Conservation (phyloP, 53 echinoderm and acorn worm species). For the Arbacia lixula region DNA sequence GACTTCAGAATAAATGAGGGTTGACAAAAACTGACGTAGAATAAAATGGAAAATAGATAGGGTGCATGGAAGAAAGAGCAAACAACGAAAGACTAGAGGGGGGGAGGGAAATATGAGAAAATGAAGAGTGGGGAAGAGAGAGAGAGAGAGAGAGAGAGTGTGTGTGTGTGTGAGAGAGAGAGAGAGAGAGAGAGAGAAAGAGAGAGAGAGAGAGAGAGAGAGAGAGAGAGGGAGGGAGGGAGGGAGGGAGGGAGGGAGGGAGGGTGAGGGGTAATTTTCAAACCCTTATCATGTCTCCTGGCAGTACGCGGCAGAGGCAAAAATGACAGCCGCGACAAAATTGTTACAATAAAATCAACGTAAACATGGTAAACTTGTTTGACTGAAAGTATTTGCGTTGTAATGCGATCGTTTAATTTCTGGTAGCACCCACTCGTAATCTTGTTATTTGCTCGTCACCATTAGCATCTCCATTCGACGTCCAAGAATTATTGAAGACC, state of each 20-base stretch:
- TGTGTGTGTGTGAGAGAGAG: neutral
- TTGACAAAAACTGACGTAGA: too few relatives aligned
- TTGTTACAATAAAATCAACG: constrained; percentile 53
- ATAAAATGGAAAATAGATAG: too few relatives aligned
- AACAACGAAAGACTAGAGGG: neutral
- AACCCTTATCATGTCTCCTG: too few relatives aligned
- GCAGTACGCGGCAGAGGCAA: too few relatives aligned
- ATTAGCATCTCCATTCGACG: constrained; percentile 30
- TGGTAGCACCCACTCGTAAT: constrained; percentile 43
- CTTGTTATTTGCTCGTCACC: constrained; percentile 54
- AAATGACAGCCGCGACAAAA: constrained; percentile 31
- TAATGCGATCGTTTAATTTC: constrained; percentile 54
- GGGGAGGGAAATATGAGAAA: neutral
- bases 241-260: neutral
- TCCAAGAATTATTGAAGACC: constrained; percentile 44
- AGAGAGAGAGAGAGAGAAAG: neutral
- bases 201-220: neutral
- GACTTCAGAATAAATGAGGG: too few relatives aligned
- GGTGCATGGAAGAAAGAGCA: too few relatives aligned
- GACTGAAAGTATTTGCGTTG: constrained; percentile 47
- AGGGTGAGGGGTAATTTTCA: neutral
- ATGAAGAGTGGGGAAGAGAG: neutral
- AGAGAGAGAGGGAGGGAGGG: neutral
- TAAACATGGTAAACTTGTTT: constrained; percentile 54
- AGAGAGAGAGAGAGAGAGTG: neutral